Percentiles rank a stretch among this genome's conserved stretches.
These are phyloP conservation scores for Micromys minutus DNA, from an alignment of 2,113 vertebrate species.

Conservation along the genomic window DNA sequence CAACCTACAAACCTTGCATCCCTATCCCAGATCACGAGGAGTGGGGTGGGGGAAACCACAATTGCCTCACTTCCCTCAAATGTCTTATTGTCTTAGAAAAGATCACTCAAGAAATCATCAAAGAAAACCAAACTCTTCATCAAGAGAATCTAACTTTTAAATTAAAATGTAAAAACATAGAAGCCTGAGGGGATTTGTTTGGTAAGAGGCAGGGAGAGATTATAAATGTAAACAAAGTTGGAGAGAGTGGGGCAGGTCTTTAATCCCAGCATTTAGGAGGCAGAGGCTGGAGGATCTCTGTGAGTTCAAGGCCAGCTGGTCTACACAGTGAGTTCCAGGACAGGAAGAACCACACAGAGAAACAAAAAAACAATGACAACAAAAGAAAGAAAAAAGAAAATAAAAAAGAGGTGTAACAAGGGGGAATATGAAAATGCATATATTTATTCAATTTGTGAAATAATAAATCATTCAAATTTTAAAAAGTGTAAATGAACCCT, in stretches of 20 bases:
- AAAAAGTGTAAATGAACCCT: slow-evolving; percentile 6
- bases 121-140: neutral
- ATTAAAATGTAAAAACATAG: neutral
- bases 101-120: neutral
- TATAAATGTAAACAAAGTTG: neutral
- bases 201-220: neutral
- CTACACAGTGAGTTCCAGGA: neutral
- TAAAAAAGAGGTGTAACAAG: neutral
- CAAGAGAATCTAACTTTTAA: neutral
- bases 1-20: neutral
- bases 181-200: neutral
- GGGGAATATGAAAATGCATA: neutral
- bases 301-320: neutral
- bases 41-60: neutral
- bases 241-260: neutral
- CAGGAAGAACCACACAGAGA: neutral
- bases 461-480: neutral
- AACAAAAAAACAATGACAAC: neutral
- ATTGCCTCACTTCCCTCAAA: neutral
- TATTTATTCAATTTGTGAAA: neutral
- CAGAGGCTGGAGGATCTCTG: neutral
- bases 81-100: neutral
- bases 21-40: neutral
- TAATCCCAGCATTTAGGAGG: neutral
- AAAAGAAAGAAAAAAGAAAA: too few species aligned